Evolutionary conservation across 2,888 invertebrate species (phyloP).

Genomic region (Neoitamus cyanurus): DNA sequence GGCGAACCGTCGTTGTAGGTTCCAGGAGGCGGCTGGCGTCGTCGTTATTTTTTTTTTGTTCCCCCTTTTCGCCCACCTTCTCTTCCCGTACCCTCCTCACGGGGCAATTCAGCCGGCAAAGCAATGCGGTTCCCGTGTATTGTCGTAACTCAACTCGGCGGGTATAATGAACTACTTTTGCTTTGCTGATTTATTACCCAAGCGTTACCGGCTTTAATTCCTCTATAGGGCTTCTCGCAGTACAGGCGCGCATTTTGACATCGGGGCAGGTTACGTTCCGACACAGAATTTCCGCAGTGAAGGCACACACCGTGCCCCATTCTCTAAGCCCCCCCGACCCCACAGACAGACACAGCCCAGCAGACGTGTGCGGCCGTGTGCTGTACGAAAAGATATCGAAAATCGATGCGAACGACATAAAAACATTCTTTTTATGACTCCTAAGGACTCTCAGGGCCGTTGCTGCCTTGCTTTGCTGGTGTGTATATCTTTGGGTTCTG

Average conservation of each 20-base stretch:
- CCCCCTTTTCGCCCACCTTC: neutral
- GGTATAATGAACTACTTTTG: constrained; percentile 45
- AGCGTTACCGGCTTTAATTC: constrained; percentile 42
- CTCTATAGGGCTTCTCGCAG: constrained; percentile 16
- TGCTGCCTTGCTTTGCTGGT: neutral
- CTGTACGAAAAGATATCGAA: constrained; percentile 30
- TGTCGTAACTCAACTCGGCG: constrained; percentile 42
- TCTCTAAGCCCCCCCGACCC: too few species aligned
- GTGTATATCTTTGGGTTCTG: neutral
- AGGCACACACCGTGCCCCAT: neutral
- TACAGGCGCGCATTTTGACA: constrained; percentile 33
- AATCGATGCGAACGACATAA: constrained; percentile 33
- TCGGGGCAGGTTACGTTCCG: neutral
- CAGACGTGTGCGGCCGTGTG: neutral
- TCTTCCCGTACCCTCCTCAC: neutral
- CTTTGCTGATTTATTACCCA: constrained; percentile 43
- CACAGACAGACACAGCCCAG: neutral
- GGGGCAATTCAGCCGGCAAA: constrained; percentile 31
- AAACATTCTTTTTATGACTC: constrained; percentile 31
- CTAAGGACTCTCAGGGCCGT: constrained; percentile 22
- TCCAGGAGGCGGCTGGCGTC: neutral
- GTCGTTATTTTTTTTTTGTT: neutral
- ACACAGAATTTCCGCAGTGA: constrained; percentile 13
- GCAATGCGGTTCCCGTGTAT: constrained; percentile 38
- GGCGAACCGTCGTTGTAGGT: neutral